Conservation (phyloP, 2,113 vertebrate species). For the Pomatorhinus ruficollis region DNA sequence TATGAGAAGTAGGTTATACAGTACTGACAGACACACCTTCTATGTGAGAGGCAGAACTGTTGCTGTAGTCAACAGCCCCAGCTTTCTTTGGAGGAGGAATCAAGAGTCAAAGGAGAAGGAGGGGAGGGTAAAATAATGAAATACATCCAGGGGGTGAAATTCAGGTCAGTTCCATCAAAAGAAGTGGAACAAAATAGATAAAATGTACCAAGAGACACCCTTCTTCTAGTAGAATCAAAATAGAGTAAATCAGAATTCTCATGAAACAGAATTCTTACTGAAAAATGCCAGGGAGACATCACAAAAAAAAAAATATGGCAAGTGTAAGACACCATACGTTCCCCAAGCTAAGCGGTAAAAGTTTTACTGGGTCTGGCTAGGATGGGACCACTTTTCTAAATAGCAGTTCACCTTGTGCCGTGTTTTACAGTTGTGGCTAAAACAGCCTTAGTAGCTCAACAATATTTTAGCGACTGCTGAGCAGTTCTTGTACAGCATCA, state of each 20-base stretch:
- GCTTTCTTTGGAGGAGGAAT: not conserved
- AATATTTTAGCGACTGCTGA: not conserved
- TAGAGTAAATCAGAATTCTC: not conserved
- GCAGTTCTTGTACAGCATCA: not conserved
- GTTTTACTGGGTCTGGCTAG: not conserved
- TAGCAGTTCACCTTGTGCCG: not conserved
- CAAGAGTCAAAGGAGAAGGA: not conserved
- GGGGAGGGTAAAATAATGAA: not conserved
- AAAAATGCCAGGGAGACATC: not conserved
- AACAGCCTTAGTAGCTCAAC: not conserved
- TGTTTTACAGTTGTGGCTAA: not conserved
- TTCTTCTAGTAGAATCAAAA: not conserved
- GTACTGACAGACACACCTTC: not conserved
- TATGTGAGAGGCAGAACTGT: not conserved
- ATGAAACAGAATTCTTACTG: not conserved
- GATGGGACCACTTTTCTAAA: not conserved
- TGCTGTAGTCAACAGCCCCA: not conserved
- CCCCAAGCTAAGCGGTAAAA: not conserved
- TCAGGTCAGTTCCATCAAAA: not conserved
- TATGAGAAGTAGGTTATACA: not conserved
- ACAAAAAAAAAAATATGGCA: not conserved
- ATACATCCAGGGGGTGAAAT: not conserved
- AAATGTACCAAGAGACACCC: not conserved
- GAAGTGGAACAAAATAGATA: not conserved
- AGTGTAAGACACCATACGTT: not conserved